Evolutionary conservation across 2,113 vertebrate genomes (phyloP).

Genomic region (Coracopsis vasa): DNA sequence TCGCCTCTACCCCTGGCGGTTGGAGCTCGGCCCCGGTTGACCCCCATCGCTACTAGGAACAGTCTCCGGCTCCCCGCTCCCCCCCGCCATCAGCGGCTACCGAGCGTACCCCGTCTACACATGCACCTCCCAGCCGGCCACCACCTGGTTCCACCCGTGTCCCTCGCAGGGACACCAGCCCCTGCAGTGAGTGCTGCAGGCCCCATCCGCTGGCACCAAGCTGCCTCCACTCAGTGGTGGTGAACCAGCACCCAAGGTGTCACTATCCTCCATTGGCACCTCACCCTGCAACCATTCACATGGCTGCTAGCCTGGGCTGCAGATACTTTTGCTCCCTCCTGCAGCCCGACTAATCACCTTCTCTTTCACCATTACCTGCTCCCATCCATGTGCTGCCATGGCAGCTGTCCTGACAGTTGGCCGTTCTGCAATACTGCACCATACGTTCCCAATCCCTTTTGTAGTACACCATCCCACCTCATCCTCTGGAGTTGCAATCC

Average conservation of each 20-base stretch:
- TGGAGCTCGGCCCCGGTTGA: not conserved
- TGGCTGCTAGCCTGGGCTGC: rapidly evolving
- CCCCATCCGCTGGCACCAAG: not conserved
- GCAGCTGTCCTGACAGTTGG: not conserved
- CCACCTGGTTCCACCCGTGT: too few relatives aligned
- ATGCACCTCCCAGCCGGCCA: too few relatives aligned
- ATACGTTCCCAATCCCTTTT: rapidly evolving
- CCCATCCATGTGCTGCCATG: not conserved
- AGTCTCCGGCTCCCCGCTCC: not conserved
- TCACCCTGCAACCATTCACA: rapidly evolving
- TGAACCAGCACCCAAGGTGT: not conserved
- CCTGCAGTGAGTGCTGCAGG: not conserved
- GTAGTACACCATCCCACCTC: not conserved
- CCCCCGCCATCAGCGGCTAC: not conserved
- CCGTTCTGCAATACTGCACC: rapidly evolving
- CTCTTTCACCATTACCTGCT: not conserved
- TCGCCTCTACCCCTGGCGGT: not conserved
- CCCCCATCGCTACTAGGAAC: too few relatives aligned
- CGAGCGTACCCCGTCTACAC: not conserved
- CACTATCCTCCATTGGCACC: rapidly evolving
- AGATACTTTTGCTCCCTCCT: too few relatives aligned
- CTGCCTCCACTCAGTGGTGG: rapidly evolving
- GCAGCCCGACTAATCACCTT: too few relatives aligned
- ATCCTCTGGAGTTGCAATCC: not conserved
- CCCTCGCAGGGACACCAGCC: too few relatives aligned